Conservation (phyloP, 2,113 vertebrate genomes). For the Catharus minimus region DNA sequence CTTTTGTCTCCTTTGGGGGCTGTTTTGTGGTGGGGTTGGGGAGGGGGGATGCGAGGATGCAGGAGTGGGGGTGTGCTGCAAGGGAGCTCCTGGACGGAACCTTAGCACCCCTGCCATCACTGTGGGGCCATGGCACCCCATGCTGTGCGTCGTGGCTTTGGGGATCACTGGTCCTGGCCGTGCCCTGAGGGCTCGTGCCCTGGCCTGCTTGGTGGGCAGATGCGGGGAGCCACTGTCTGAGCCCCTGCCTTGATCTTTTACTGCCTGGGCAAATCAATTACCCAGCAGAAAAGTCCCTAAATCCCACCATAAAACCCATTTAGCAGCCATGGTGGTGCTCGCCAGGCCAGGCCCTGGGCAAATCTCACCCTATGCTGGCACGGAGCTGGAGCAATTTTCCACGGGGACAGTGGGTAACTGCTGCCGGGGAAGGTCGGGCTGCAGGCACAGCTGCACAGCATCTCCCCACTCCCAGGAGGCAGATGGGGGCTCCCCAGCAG, state of each 20-base stretch:
- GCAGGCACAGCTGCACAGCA: background rate
- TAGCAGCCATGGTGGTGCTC: constrained; percentile 17
- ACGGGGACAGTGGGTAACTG: background rate
- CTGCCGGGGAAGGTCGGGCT: background rate
- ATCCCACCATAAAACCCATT: constrained; percentile 65
- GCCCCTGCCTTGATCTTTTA: constrained; percentile 63
- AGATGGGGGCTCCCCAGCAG: background rate
- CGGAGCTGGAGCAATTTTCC: background rate
- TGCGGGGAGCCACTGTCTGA: constrained; percentile 24
- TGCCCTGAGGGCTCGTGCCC: background rate
- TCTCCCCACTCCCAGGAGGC: background rate
- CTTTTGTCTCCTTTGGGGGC: constrained; percentile 75
- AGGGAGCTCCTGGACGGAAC: background rate
- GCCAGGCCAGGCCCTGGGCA: constrained; percentile 22
- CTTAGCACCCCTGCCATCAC: rapidly evolving
- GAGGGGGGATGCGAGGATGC: constrained; percentile 15
- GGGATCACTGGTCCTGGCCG: rapidly evolving
- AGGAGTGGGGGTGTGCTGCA: constrained; percentile 22
- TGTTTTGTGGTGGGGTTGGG: constrained; percentile 55
- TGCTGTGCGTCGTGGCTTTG: rapidly evolving
- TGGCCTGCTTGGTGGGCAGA: background rate
- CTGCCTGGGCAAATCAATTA: constrained; percentile 66
- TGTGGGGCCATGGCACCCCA: background rate
- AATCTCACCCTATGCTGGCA: background rate
- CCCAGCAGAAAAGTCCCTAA: constrained; percentile 62